A percentile compares a stretch with the other conserved stretches of the same genome.
Evolutionary conservation across 2,113 vertebrate genomes (phyloP).

Genomic region (Machaerirhynchus nigripectus): DNA sequence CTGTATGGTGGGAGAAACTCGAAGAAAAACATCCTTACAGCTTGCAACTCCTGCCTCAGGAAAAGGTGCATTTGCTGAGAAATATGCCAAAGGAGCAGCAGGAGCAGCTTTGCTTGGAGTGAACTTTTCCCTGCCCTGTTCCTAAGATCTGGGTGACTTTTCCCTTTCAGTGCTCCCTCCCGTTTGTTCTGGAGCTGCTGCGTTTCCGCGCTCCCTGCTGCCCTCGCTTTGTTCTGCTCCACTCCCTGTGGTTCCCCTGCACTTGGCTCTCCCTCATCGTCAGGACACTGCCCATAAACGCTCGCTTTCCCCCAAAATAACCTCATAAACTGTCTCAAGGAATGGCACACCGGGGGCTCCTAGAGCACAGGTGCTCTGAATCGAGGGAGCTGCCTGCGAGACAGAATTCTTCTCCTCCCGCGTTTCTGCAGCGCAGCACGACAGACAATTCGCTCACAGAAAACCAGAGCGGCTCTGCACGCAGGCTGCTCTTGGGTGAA

Average conservation of each 20-base stretch:
- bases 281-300: neutral
- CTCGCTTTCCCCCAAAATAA: neutral
- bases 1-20: neutral
- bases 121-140: neutral
- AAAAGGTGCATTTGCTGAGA: neutral
- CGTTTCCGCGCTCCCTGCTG: rapidly evolving
- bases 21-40: neutral
- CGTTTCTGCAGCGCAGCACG: neutral
- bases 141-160: neutral
- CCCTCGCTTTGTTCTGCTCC: neutral
- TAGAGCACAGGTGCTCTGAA: neutral
- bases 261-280: neutral
- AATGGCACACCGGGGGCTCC: neutral
- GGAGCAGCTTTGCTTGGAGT: neutral
- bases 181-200: neutral
- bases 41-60: neutral
- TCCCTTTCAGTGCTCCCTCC: neutral
- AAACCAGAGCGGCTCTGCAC: neutral
- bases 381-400: neutral
- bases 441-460: neutral
- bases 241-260: neutral
- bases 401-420: neutral
- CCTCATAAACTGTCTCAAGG: neutral
- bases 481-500: neutral
- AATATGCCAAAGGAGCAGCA: neutral